These are phyloP conservation scores for Montipora sp. DNA, from an alignment of 64 coral and sea anemone species.

Conservation along the genomic window DNA sequence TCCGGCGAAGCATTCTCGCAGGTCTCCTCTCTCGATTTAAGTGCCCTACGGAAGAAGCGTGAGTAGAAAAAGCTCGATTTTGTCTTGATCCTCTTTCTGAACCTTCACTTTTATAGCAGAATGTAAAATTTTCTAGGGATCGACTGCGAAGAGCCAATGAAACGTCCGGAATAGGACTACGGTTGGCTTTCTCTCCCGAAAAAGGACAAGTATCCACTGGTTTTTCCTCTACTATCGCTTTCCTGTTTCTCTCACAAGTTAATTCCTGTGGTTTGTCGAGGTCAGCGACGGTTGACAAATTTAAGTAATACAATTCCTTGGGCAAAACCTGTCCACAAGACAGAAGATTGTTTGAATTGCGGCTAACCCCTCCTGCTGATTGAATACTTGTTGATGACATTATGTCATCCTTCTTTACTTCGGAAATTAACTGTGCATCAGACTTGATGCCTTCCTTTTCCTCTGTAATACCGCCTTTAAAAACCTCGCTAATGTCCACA, in stretches of 20 bases:
- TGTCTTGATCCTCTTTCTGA: neutral
- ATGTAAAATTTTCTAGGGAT: conserved; percentile 14
- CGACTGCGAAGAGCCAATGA: neutral
- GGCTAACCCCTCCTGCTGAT: neutral
- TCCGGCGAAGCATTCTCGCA: conserved; percentile 24
- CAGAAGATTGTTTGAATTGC: neutral
- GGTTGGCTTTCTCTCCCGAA: neutral
- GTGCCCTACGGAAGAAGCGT: conserved; percentile 9
- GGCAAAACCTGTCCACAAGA: neutral
- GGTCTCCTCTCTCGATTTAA: conserved; percentile 28
- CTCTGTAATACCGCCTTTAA: no score
- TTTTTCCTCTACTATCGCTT: neutral
- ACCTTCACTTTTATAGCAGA: neutral
- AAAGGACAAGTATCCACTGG: neutral
- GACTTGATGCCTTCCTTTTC: neutral
- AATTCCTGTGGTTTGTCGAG: neutral
- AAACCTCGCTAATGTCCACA: neutral
- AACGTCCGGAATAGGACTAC: neutral
- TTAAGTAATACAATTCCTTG: neutral
- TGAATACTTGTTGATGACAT: neutral
- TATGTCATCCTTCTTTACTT: neutral
- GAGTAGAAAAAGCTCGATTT: neutral
- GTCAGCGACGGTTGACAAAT: neutral
- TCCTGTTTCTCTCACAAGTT: neutral
- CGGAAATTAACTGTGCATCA: neutral